Evolutionary conservation across 1,140 invertebrate species (phyloP), one percentile per base, ranked within the genome.

Genomic region (Euura lappo): DNA sequence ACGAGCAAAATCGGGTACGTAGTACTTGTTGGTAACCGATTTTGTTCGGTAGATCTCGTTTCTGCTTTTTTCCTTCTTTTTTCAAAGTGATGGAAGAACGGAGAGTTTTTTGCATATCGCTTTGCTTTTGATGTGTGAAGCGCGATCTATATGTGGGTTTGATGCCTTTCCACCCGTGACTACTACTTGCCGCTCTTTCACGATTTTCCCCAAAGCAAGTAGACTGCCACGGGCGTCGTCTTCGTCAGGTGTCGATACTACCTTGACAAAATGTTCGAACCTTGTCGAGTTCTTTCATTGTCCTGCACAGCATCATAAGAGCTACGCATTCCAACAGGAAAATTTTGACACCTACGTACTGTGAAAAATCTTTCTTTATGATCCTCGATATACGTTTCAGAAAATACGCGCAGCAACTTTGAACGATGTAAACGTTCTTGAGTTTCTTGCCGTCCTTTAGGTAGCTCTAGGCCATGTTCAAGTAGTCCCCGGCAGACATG

Each of bases 1-100:
- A 43, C 72, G 44, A 1, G 70, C 2, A 42, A 74, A 76, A 45
- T 60, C 7, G 13, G 67, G 72, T 11, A 65, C 65, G 42, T 73
- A 74, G 65, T 69, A 74, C 64, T 45, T 10, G 66, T 76, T 76
- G 45, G 44, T 71, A 11, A 65, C 65, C 4, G 60, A 4, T 65
- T 65, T 13, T 51, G 5, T 5, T 45, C 42, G 64, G 45, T 6
- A 44, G 65, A 71, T 45, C 60, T 0, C 46, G 45, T 13, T 44
- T 71, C 65, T 64, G 46, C 60, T 13, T 71, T 28, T 71, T 65
- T 65, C 45, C 43, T 44, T 71, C 66, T 65, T 44, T 66, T 6
- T 65, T 60, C 45, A 65, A 65, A 71, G 45, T 44, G 60, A 44
- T 7, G 3, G 45, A 65, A 65, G 46, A 71, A 71, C 13, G 71